phyloP scores from a whole-genome alignment of 2,113 vertebrate species.

The Seriola aureovittata region DNA sequence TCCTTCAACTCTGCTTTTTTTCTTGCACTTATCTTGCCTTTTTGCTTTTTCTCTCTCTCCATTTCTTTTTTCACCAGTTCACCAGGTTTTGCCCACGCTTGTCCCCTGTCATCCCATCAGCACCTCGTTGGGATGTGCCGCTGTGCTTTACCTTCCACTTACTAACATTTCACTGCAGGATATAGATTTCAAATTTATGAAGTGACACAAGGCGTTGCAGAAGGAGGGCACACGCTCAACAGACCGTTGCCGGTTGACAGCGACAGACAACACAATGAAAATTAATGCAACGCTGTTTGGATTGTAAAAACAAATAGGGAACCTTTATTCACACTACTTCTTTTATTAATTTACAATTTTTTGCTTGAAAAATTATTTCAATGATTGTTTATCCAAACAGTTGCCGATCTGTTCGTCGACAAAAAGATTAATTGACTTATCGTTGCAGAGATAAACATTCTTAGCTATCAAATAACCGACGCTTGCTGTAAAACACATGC shows the following conservation, averaged over 20 bases:
- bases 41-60: not conserved
- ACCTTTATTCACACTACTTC: not conserved
- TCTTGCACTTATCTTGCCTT: not conserved
- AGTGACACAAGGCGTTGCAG: not conserved
- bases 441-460: not conserved
- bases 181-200: slow-evolving; percentile 5
- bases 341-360: not conserved
- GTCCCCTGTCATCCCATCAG: slow-evolving; percentile 2
- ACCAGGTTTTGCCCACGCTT: not conserved
- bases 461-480: not conserved
- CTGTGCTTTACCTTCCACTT: not conserved
- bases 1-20: slow-evolving; percentile 4
- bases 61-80: not conserved
- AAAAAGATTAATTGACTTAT: not conserved
- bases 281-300: not conserved
- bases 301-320: not conserved
- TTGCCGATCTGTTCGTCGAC: not conserved
- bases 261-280: not conserved
- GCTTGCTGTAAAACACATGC: not conserved
- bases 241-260: not conserved
- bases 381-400: not conserved
- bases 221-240: not conserved
- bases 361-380: not conserved
- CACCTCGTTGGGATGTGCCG: not conserved
- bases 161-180: not conserved